Conservation (phyloP, 2,797 vertebrate species). For the Distichodus sexfasciatus region DNA sequence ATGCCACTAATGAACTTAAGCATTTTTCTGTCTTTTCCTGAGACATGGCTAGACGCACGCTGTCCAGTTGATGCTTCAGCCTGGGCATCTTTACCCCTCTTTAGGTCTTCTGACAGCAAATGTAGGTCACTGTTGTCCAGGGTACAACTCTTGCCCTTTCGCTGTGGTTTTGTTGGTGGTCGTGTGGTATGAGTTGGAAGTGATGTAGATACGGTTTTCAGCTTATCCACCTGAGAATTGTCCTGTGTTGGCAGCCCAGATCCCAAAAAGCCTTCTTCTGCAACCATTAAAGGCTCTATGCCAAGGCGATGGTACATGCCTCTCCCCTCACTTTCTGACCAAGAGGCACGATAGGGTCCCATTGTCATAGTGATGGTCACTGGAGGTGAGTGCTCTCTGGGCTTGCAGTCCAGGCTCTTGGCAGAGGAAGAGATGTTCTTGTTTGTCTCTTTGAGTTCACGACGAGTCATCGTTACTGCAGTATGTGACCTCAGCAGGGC, state of each 20-base stretch:
- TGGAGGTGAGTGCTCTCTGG: slow-evolving; percentile 66
- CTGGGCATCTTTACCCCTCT: slow-evolving; percentile 65
- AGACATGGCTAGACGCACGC: slow-evolving; percentile 51
- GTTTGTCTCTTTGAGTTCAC: slow-evolving; percentile 68
- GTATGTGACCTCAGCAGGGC: slow-evolving; percentile 68
- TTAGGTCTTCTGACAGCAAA: slow-evolving; percentile 70
- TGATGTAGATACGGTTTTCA: slow-evolving; percentile 66
- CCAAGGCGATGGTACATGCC: slow-evolving; percentile 73
- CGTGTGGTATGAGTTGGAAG: slow-evolving; percentile 62
- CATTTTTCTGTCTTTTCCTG: slow-evolving; percentile 89
- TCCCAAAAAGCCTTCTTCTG: slow-evolving; percentile 71
- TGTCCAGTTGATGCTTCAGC: slow-evolving; percentile 58
- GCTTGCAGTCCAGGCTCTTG: slow-evolving; percentile 70
- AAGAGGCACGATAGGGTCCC: slow-evolving; percentile 83
- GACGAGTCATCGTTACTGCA: slow-evolving; percentile 60
- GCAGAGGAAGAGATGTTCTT: slow-evolving; percentile 60
- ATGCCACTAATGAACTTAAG: slow-evolving; percentile 96
- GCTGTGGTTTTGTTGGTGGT: slow-evolving; percentile 63
- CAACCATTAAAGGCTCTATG: slow-evolving; percentile 33
- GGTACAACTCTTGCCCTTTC: slow-evolving; percentile 88
- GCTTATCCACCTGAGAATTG: slow-evolving; percentile 73
- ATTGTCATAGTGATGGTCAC: slow-evolving; percentile 64
- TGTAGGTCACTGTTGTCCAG: slow-evolving; percentile 91
- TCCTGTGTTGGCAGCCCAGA: slow-evolving; percentile 64
- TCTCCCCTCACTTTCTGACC: slow-evolving; percentile 85